Conservation (phyloP, 2,113 vertebrate genomes). For the Capreolus pygargus region DNA sequence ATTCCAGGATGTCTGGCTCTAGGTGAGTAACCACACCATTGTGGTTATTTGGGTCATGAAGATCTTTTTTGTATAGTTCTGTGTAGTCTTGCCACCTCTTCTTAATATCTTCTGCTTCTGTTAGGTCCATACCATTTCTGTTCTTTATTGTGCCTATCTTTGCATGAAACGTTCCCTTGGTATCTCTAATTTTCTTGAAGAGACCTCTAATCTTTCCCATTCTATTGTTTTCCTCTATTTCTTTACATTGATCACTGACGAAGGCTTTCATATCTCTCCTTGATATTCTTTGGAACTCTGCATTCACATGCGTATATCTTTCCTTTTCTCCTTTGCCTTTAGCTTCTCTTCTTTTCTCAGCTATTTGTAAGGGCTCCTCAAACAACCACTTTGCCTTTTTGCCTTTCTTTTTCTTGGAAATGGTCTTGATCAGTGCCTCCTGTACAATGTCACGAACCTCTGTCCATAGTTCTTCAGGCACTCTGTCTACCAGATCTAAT, state of each 20-base stretch:
- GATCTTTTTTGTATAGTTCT: not conserved
- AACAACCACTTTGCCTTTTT: not conserved
- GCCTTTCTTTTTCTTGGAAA: not conserved
- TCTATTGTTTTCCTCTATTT: not conserved
- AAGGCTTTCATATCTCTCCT: not conserved
- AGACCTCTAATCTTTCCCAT: not conserved
- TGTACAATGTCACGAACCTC: not conserved
- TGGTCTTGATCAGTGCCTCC: not conserved
- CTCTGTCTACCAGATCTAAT: not conserved
- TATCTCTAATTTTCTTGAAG: not conserved
- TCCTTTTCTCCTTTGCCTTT: not conserved
- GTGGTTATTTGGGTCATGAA: not conserved
- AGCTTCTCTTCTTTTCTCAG: not conserved
- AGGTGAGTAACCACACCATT: not conserved
- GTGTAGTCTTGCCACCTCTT: not conserved
- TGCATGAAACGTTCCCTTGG: not conserved
- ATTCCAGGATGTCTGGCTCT: not conserved
- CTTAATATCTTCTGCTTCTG: not conserved
- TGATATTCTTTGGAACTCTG: not conserved
- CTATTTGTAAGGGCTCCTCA: not conserved
- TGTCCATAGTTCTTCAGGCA: not conserved
- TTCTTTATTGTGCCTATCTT: not conserved
- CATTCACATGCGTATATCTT: not conserved
- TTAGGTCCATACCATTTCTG: not conserved
- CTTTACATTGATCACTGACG: not conserved